Evolutionary conservation across 1,140 invertebrate species (phyloP).

Genomic region (Camponotus floridanus): DNA sequence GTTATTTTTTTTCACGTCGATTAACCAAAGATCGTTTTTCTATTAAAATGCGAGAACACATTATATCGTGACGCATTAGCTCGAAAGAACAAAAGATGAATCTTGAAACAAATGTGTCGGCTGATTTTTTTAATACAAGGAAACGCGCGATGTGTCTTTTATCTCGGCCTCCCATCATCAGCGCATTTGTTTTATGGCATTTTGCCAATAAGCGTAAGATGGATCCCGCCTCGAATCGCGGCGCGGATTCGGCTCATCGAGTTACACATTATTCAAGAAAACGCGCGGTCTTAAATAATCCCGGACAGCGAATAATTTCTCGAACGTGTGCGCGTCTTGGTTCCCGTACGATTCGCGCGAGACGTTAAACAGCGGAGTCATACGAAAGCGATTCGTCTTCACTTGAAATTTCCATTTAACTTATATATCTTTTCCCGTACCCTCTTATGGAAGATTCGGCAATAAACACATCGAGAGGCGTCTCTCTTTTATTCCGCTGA

Average conservation of each 20-base stretch:
- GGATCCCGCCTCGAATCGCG: constrained; percentile 48
- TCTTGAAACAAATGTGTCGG: constrained; percentile 41
- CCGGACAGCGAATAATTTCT: constrained; percentile 42
- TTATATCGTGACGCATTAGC: neutral
- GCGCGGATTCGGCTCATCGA: constrained; percentile 60
- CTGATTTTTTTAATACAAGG: neutral
- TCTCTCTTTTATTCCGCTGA: constrained; percentile 24
- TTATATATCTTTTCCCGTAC: constrained; percentile 21
- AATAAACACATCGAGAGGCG: constrained; percentile 25
- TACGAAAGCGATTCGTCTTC: constrained; percentile 48
- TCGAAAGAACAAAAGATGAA: constrained; percentile 18
- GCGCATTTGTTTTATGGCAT: constrained; percentile 44
- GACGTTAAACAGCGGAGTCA: constrained; percentile 6
- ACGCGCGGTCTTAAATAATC: constrained; percentile 54
- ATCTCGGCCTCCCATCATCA: constrained; percentile 31
- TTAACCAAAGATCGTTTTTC: neutral
- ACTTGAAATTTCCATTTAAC: constrained; percentile 39
- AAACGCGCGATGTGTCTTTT: constrained; percentile 37
- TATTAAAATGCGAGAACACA: neutral
- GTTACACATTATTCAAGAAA: constrained; percentile 63
- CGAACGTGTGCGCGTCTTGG: neutral
- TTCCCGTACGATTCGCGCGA: neutral
- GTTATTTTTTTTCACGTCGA: constrained; percentile 7
- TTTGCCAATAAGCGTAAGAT: constrained; percentile 60
- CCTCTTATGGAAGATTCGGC: constrained; percentile 15